These are phyloP conservation scores for Ceriagrion tenellum DNA, from an alignment of 2,888 invertebrate species.

Conservation along the genomic window DNA sequence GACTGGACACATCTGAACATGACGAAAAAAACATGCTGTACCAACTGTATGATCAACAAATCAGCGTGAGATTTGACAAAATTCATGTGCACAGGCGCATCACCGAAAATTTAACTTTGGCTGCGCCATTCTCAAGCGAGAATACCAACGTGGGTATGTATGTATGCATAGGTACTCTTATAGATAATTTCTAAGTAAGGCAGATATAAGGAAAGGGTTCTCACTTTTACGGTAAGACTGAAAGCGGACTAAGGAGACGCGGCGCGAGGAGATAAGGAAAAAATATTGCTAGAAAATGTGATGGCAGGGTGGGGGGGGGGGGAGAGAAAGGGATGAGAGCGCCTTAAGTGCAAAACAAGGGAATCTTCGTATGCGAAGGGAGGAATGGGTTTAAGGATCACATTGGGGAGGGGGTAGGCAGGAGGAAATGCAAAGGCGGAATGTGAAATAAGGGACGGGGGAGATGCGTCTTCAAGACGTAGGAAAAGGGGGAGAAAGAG, in stretches of 20 bases:
- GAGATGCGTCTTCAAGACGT: background rate
- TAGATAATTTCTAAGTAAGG: no score
- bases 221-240: background rate
- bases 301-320: background rate
- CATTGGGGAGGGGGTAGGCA: background rate
- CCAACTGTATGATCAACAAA: no score
- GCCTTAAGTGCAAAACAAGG: background rate
- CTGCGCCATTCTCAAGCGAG: no score
- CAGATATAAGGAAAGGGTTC: background rate
- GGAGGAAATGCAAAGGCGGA: background rate
- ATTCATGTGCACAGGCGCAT: no score
- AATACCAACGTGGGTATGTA: no score
- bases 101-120: no score
- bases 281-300: background rate
- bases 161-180: no score
- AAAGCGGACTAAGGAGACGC: background rate
- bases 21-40: no score
- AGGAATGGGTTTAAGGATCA: background rate
- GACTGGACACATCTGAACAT: no score
- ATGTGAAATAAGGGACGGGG: background rate
- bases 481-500: background rate
- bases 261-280: conserved; percentile 11
- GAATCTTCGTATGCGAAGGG: background rate
- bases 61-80: no score
- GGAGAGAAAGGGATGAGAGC: background rate